Percentiles rank a stretch among this genome's conserved stretches.
These are phyloP conservation scores for Leptogaster cylindrica DNA, from an alignment of 2,888 invertebrate species.

Conservation along the genomic window DNA sequence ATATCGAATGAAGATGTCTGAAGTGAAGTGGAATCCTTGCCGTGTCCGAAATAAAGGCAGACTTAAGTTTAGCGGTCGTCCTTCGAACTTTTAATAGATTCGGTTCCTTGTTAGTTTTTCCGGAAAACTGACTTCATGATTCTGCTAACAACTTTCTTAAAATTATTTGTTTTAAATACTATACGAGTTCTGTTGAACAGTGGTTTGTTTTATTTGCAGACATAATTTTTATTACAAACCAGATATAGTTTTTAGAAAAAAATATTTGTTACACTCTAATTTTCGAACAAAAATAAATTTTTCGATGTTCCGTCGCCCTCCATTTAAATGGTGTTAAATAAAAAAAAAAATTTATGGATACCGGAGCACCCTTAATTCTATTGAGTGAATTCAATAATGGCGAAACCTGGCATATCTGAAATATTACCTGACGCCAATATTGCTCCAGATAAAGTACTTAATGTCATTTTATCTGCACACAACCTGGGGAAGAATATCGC, in stretches of 20 bases:
- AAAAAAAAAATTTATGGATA: slow-evolving; percentile 15
- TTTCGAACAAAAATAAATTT: no score
- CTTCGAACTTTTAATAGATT: not conserved
- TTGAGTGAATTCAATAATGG: slow-evolving; percentile 26
- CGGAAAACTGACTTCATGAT: slow-evolving; percentile 2
- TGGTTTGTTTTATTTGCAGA: not conserved
- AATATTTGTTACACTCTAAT: no score
- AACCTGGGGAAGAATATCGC: not conserved
- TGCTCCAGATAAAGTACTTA: slow-evolving; percentile 28
- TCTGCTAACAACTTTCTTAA: no score
- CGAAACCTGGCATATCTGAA: slow-evolving; percentile 12
- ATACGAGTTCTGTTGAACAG: not conserved
- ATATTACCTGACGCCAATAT: slow-evolving; percentile 26
- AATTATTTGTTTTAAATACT: not conserved
- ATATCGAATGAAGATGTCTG: not conserved
- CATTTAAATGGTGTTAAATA: no score
- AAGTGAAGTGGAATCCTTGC: not conserved
- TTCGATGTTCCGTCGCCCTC: no score
- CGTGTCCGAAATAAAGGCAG: not conserved
- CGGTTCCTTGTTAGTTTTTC: not conserved
- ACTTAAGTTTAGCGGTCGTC: not conserved
- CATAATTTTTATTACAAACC: no score
- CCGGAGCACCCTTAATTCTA: not conserved
- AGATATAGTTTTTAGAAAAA: no score
- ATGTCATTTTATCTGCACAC: slow-evolving; percentile 27